Evolutionary conservation across 2,113 vertebrate species (phyloP).

Genomic region (Oreochromis aureus): DNA sequence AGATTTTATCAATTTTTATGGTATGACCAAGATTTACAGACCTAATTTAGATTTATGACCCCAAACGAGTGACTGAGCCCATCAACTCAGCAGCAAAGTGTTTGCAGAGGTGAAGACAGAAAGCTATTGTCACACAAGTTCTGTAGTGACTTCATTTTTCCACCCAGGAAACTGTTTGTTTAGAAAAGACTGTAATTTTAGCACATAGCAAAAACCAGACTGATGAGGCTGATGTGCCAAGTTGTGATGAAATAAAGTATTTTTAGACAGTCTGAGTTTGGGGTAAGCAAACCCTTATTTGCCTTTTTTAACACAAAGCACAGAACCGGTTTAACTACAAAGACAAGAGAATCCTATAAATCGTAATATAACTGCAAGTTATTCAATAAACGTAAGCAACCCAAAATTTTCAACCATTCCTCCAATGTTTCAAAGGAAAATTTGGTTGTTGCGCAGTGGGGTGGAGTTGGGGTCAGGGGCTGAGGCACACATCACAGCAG

Average conservation of each 20-base stretch:
- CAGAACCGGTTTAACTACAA: background rate
- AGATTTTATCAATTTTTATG: background rate
- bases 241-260: background rate
- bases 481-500: slow-evolving; percentile 34
- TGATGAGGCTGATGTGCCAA: background rate
- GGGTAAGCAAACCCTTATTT: background rate
- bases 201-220: background rate
- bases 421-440: background rate
- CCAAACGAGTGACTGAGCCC: background rate
- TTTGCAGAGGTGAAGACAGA: background rate
- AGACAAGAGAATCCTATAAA: background rate
- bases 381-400: background rate
- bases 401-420: background rate
- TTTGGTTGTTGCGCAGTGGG: background rate
- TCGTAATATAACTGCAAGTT: background rate
- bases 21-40: background rate
- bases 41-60: background rate
- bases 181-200: background rate
- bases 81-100: background rate
- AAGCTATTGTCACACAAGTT: background rate
- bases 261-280: background rate
- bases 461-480: background rate
- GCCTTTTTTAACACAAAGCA: background rate
- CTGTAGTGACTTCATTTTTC: background rate
- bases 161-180: background rate